These are phyloP conservation scores for Alethe castanea DNA, from an alignment of 2,113 vertebrate species.

Conservation along the genomic window DNA sequence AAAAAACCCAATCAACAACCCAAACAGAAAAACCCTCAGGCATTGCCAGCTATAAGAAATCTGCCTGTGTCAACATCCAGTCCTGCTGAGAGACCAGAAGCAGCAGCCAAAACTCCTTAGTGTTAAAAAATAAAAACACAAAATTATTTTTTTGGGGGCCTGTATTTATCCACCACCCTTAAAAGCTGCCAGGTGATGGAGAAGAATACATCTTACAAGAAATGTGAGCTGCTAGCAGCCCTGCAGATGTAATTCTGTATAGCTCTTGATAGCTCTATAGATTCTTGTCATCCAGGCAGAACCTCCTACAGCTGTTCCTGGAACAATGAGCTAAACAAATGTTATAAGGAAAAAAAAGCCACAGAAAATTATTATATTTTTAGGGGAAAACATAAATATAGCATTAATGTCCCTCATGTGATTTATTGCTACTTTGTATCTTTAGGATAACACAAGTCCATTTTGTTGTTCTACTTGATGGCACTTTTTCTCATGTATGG, in stretches of 20 bases:
- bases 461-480: constrained; percentile 53
- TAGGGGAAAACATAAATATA: constrained; percentile 5
- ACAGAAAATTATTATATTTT: background rate
- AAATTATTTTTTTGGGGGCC: background rate
- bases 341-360: background rate
- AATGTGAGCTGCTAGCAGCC: background rate
- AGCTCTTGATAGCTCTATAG: background rate
- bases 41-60: background rate
- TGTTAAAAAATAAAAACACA: background rate
- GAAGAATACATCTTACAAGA: background rate
- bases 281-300: background rate
- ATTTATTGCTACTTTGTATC: constrained; percentile 58
- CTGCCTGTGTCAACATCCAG: background rate
- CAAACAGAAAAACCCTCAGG: background rate
- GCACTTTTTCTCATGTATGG: constrained; percentile 31
- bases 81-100: background rate
- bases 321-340: background rate
- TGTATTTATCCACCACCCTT: background rate
- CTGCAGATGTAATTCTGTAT: background rate
- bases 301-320: background rate
- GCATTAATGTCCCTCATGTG: background rate
- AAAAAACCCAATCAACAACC: background rate
- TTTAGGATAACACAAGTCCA: constrained; percentile 61
- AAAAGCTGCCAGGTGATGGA: background rate
- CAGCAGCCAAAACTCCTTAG: background rate